Percentiles rank a stretch among this genome's conserved stretches.
Evolutionary conservation across 2,113 vertebrate species (phyloP).

Genomic region (Phoxinus phoxinus): DNA sequence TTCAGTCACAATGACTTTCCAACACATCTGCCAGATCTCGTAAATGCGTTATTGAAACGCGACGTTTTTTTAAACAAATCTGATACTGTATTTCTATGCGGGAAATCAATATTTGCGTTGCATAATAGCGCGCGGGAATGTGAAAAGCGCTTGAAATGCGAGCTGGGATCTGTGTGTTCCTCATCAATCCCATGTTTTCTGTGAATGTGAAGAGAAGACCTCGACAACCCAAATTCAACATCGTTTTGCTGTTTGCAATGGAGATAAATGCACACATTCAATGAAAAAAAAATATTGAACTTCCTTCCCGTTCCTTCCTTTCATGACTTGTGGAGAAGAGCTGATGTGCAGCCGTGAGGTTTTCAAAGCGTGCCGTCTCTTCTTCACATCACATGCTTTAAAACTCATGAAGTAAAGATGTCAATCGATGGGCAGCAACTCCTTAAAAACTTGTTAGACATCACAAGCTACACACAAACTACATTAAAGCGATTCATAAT

Average conservation of each 20-base stretch:
- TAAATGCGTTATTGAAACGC: not conserved
- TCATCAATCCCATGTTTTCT: conserved; percentile 1
- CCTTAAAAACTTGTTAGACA: not conserved
- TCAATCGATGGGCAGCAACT: not conserved
- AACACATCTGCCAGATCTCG: not conserved
- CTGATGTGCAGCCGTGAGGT: not conserved
- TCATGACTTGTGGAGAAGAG: not conserved
- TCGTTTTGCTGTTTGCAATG: not conserved
- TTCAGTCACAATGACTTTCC: not conserved
- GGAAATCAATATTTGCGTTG: conserved; percentile 34
- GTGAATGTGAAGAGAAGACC: conserved; percentile 16
- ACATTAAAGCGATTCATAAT: not conserved
- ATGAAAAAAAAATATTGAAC: not conserved
- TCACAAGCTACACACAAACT: not conserved
- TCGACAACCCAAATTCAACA: conserved; percentile 7
- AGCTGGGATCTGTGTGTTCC: not conserved
- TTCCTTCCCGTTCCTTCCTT: conserved; percentile 30
- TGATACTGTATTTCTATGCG: not conserved
- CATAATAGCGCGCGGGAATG: not conserved
- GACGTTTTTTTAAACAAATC: not conserved
- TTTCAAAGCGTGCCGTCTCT: no score
- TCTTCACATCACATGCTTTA: no score
- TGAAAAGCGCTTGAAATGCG: not conserved
- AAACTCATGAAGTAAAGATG: no score
- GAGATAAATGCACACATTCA: conserved; percentile 19